Evolutionary conservation across 2,888 invertebrate species (phyloP).

Genomic region (Aethes cnicana): DNA sequence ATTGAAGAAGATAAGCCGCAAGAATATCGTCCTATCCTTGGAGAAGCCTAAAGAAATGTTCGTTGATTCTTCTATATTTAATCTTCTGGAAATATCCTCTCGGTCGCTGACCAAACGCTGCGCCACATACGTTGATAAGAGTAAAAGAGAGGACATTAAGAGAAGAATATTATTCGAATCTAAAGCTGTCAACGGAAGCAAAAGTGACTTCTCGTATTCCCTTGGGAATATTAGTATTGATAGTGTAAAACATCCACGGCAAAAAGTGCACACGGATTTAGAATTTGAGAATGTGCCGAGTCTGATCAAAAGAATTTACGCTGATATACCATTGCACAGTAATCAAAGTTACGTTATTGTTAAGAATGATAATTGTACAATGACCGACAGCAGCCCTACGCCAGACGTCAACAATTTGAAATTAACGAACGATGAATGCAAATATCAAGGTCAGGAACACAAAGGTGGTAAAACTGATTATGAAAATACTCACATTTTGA

Average conservation of each 20-base stretch:
- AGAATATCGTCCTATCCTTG: conserved; percentile 42
- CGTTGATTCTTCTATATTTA: conserved; percentile 46
- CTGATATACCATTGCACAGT: conserved; percentile 40
- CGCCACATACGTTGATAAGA: conserved; percentile 40
- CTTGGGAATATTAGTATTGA: conserved; percentile 8
- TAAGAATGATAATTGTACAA: conserved; percentile 43
- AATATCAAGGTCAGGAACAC: neutral
- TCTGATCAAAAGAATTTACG: conserved; percentile 51
- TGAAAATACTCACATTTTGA: conserved; percentile 1
- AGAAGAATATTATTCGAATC: conserved; percentile 42
- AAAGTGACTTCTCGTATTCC: conserved; percentile 35
- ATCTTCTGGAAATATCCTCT: conserved; percentile 55
- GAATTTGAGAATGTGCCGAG: conserved; percentile 45
- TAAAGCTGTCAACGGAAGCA: conserved; percentile 41
- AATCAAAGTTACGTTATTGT: conserved; percentile 39
- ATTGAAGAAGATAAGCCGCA: conserved; percentile 40
- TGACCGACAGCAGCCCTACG: conserved; percentile 40
- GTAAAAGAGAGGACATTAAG: conserved; percentile 32
- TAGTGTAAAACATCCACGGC: neutral
- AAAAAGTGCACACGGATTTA: conserved; percentile 23
- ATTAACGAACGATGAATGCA: neutral
- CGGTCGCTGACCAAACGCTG: conserved; percentile 51
- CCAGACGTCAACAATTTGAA: neutral
- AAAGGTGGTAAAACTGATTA: neutral
- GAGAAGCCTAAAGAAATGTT: conserved; percentile 40